phyloP scores from a whole-genome alignment of 2,888 invertebrate genomes.

The Kryphioiulus occultus region DNA sequence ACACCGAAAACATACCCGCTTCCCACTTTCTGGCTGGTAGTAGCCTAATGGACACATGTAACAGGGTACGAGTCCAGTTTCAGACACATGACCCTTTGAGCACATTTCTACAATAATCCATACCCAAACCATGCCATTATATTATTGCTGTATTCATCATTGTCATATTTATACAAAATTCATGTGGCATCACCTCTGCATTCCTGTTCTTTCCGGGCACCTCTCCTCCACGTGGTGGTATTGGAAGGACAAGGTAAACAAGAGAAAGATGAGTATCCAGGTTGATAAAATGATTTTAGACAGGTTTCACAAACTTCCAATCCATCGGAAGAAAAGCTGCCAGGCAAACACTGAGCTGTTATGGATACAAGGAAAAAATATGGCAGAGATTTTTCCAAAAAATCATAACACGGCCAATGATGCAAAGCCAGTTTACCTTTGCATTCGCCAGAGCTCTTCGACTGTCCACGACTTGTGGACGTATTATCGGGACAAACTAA shows the following conservation, averaged over 20 bases:
- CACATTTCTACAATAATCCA: conserved; percentile 60
- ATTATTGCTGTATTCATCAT: not conserved
- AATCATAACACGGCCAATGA: not conserved
- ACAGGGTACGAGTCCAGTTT: conserved; percentile 63
- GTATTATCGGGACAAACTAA: conserved; percentile 68
- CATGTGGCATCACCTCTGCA: conserved; percentile 66
- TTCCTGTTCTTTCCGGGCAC: conserved; percentile 62
- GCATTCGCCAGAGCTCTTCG: conserved; percentile 62
- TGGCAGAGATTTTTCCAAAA: no score
- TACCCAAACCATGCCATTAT: not conserved
- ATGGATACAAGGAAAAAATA: not conserved
- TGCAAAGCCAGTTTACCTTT: conserved; percentile 60
- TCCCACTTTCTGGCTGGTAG: conserved; percentile 62
- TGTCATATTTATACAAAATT: not conserved
- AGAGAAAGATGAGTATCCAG: conserved; percentile 60
- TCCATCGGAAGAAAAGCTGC: conserved; percentile 62
- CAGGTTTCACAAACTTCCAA: conserved; percentile 64
- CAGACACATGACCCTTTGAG: conserved; percentile 63
- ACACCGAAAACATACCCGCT: conserved; percentile 55
- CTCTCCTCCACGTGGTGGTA: conserved; percentile 62
- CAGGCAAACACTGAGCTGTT: conserved; percentile 63
- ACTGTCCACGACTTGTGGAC: conserved; percentile 67
- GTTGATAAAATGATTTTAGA: conserved; percentile 61
- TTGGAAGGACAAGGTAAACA: conserved; percentile 61
- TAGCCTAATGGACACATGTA: conserved; percentile 62